Percentiles rank a stretch among this genome's conserved stretches.
These are phyloP conservation scores for Thelaira solivaga DNA, from an alignment of 2,888 invertebrate genomes.

Conservation along the genomic window DNA sequence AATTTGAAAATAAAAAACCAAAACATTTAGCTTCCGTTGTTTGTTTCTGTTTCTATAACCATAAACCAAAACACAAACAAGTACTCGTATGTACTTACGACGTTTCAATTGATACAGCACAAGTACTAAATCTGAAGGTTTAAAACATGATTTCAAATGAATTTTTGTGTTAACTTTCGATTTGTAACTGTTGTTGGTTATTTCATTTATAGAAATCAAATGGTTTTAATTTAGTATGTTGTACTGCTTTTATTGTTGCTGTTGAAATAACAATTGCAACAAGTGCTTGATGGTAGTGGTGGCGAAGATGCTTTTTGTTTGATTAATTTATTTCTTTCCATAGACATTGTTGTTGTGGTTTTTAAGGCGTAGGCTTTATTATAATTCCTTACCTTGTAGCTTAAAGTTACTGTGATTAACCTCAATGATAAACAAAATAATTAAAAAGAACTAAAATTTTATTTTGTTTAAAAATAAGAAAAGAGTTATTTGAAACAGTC, in stretches of 20 bases:
- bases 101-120: neutral
- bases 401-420: too few relatives aligned
- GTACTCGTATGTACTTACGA: too few relatives aligned
- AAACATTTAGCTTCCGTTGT: conserved; percentile 53
- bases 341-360: neutral
- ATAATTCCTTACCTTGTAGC: too few relatives aligned
- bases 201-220: neutral
- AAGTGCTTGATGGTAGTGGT: conserved; percentile 13
- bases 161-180: conserved; percentile 37
- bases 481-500: too few relatives aligned
- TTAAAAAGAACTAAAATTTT: too few relatives aligned
- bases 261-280: conserved; percentile 16
- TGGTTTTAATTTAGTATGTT: neutral
- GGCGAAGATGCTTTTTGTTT: conserved; percentile 32
- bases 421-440: too few relatives aligned
- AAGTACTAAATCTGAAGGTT: conserved; percentile 37
- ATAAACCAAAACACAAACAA: neutral
- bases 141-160: conserved; percentile 29
- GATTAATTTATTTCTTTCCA: conserved; percentile 10
- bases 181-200: conserved; percentile 23
- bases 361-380: too few relatives aligned
- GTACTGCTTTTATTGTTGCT: conserved; percentile 16
- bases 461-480: too few relatives aligned
- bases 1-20: conserved; percentile 15
- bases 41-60: conserved; percentile 11